phyloP scores from a whole-genome alignment of 2,797 vertebrate genomes.

The Hybognathus amarus region DNA sequence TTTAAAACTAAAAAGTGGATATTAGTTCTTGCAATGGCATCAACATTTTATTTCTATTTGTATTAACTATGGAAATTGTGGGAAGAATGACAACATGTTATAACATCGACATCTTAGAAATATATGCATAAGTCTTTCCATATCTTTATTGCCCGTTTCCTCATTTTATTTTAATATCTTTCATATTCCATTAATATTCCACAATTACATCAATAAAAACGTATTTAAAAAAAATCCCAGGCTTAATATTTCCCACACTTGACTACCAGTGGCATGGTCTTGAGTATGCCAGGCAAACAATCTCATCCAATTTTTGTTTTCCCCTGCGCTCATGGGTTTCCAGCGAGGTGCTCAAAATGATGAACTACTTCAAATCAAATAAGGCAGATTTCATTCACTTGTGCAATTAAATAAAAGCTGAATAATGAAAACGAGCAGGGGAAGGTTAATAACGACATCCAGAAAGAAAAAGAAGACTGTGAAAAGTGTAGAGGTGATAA shows the following conservation, averaged over 20 bases:
- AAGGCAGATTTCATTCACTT: slow-evolving; percentile 51
- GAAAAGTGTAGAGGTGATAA: not conserved
- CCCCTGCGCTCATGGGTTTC: slow-evolving; percentile 54
- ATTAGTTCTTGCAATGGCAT: not conserved
- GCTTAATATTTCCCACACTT: not conserved
- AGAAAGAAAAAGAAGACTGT: slow-evolving; percentile 13
- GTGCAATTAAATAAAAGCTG: slow-evolving; percentile 60
- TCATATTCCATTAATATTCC: not conserved
- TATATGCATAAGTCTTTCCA: too few relatives aligned
- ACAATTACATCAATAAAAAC: not conserved
- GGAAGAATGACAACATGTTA: not conserved
- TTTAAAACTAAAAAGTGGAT: not conserved
- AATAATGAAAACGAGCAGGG: slow-evolving; percentile 52
- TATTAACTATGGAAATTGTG: not conserved
- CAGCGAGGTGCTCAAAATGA: slow-evolving; percentile 41
- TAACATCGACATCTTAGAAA: not conserved
- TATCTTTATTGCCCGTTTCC: not conserved
- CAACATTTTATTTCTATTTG: not conserved
- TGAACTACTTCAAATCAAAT: slow-evolving; percentile 43
- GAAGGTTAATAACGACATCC: slow-evolving; percentile 12
- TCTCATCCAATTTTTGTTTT: not conserved
- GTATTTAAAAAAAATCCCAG: not conserved
- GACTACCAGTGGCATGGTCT: not conserved
- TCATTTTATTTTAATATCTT: not conserved
- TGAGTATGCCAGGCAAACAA: not conserved